Base-by-base conservation (phyloP, 2,113 vertebrate genomes). In the Phycodurus eques region DNA sequence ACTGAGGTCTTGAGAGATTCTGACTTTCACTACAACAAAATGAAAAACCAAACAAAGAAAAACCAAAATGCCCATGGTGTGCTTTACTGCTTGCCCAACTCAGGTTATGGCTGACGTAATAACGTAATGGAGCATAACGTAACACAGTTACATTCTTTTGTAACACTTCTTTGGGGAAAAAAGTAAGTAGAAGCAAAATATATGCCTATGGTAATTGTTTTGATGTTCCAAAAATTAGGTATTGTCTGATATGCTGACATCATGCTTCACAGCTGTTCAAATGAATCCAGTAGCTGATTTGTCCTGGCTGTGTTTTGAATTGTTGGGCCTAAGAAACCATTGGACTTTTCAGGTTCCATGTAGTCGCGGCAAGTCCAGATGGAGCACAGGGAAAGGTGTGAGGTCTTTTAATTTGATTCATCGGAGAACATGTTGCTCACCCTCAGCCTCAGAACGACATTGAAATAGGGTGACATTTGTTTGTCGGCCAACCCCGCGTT, bases 381-480 rank as follows among this genome's bases (percentile, higher is more conserved):
- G 65, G 69, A 49, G 53, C 74, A 80, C 77, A 71, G 68, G 71
- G 53, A 64, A 84, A 75, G 72, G 60, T 62, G 75, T 61, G 74
- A 87, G 84, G 80, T 84, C 78, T 84, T 66, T 86, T 89, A 88
- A 90, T 87, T 80, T 83, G 74, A 88, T 92, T 86, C 90, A 86
- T 90, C 85, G 84, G 93, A 85, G 90, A 90, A 91, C 91, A 89
- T 90, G 74, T 89, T 93, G 92, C 92, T 95, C 94, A 93, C 92
- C 33, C 27, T 44, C 17, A 57, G 53, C 86, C 87, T 62, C 68
- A 92, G 93, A 65, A 92, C 94, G 94, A 90, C 92, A 93, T 39
- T 95, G 91, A 98, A 94, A 96, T 94, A 95, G 92, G 91, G 90
- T 91, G 90, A 91, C 92, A 93, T 93, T 80, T 93, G 92, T 83